A percentile compares a stretch with the other conserved stretches of the same genome.
Evolutionary conservation across 2,888 invertebrate genomes (phyloP).

Genomic region (Syrphus vitripennis): DNA sequence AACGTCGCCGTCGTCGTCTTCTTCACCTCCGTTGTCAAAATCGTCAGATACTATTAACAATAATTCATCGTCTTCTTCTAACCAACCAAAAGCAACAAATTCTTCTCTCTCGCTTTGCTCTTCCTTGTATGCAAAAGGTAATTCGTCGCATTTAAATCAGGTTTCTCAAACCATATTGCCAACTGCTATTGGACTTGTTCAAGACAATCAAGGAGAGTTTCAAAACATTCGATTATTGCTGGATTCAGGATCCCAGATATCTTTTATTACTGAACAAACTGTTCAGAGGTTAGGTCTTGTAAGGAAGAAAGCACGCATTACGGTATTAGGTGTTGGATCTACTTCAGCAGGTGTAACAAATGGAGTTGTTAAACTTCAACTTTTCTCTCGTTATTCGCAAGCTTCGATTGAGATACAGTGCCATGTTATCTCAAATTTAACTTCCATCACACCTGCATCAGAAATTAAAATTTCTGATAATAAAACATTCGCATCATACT

Average conservation of each 20-base stretch:
- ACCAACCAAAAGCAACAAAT: not conserved
- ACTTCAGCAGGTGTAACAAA: not conserved
- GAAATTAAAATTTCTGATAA: not conserved
- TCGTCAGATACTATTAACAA: not conserved
- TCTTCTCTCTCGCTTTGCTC: too few species aligned
- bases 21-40: not conserved
- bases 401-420: conserved; percentile 4
- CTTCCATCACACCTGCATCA: not conserved
- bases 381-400: not conserved
- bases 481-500: not conserved
- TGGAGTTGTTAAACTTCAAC: not conserved
- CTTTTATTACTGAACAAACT: conserved; percentile 1
- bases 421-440: conserved; percentile 13
- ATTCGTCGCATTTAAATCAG: not conserved
- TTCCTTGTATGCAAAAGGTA: too few species aligned
- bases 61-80: not conserved
- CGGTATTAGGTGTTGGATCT: conserved; percentile 7
- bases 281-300: not conserved
- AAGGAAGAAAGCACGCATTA: not conserved
- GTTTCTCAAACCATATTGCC: not conserved
- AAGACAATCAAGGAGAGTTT: not conserved
- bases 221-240: conserved; percentile 7
- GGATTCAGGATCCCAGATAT: not conserved
- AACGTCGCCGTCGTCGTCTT: too few species aligned
- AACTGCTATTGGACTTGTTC: not conserved